These are phyloP conservation scores for Blastomussa wellsi DNA, from an alignment of 92 coral and sea anemone genomes.

Conservation along the genomic window DNA sequence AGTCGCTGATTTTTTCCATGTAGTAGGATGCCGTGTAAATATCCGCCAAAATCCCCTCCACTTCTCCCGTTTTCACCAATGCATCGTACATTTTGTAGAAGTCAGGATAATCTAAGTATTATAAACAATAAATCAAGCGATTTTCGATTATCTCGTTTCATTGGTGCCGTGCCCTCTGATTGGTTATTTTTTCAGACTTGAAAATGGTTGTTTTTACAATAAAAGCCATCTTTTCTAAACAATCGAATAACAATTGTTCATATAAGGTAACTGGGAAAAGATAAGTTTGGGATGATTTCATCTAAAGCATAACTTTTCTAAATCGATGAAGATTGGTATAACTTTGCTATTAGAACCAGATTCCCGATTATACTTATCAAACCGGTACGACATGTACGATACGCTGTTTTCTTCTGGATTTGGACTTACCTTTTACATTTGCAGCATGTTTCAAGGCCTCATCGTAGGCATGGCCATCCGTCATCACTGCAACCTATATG, in stretches of 20 bases:
- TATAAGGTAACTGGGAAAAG: no score
- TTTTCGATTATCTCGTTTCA: background rate
- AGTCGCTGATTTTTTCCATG: slow-evolving; percentile 25
- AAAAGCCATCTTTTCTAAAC: no score
- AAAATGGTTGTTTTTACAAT: background rate
- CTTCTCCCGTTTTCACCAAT: slow-evolving; percentile 21
- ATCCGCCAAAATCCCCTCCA: slow-evolving; percentile 36
- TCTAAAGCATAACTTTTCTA: no score
- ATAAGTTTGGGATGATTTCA: no score
- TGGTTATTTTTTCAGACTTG: background rate
- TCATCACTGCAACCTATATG: slow-evolving; percentile 21
- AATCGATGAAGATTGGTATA: no score
- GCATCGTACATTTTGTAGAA: slow-evolving; percentile 36
- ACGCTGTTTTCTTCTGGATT: background rate
- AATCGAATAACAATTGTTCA: no score
- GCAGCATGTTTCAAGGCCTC: slow-evolving; percentile 26
- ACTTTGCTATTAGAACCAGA: background rate
- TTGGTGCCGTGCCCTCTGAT: background rate
- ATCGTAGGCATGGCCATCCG: slow-evolving; percentile 8
- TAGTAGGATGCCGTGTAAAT: slow-evolving; percentile 23
- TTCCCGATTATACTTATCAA: background rate
- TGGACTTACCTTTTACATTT: slow-evolving; percentile 19
- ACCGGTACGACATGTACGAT: no score
- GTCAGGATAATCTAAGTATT: slow-evolving; percentile 3
- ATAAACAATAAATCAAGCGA: background rate